These are phyloP conservation scores for Momotus momota DNA, from an alignment of 2,797 vertebrate genomes.

Conservation along the genomic window DNA sequence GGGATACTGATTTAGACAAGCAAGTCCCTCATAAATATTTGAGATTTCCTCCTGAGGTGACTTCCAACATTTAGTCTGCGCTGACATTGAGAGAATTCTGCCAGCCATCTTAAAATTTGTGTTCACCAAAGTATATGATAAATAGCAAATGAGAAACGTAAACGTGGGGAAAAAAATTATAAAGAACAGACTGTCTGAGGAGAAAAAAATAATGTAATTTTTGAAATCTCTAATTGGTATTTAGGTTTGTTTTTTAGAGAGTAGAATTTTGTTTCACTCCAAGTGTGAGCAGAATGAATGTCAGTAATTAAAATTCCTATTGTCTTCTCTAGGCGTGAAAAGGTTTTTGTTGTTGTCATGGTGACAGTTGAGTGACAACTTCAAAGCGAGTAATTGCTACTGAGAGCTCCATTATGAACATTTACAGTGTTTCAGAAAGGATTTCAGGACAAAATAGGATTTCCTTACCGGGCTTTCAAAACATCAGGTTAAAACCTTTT, in stretches of 20 bases:
- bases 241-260: background rate
- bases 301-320: constrained; percentile 72
- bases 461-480: constrained; percentile 55
- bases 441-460: constrained; percentile 17
- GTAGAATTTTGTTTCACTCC: constrained; percentile 46
- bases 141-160: background rate
- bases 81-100: background rate
- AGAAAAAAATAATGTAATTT: rapidly evolving
- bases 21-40: background rate
- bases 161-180: rapidly evolving
- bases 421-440: constrained; percentile 44
- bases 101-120: background rate
- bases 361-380: constrained; percentile 74
- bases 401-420: constrained; percentile 38
- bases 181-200: background rate
- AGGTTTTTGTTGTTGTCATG: constrained; percentile 76
- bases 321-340: constrained; percentile 68
- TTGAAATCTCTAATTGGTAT: background rate
- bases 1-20: background rate
- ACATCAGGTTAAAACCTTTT: background rate
- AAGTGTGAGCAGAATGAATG: constrained; percentile 55
- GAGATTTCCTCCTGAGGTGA: background rate
- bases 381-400: constrained; percentile 66
- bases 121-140: background rate
- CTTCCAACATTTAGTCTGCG: background rate